phyloP scores from a whole-genome alignment of 2,888 invertebrate species.

The Ectemnius cavifrons region DNA sequence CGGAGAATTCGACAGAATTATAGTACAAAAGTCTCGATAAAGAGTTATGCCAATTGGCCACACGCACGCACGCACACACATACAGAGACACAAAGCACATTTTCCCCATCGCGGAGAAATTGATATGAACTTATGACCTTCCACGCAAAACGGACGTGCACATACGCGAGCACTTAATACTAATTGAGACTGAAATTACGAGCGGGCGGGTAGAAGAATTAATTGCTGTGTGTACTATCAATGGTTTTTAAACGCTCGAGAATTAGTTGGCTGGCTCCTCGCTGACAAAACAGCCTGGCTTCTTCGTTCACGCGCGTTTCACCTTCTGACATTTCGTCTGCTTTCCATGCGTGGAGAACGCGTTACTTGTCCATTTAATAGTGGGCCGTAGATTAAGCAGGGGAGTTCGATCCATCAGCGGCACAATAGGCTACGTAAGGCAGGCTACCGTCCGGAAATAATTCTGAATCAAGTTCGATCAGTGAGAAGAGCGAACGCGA shows the following conservation, averaged over 20 bases:
- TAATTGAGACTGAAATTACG: conserved; percentile 47
- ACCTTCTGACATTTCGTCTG: background rate
- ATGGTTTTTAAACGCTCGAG: background rate
- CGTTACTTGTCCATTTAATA: too few species aligned
- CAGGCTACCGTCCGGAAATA: conserved; percentile 26
- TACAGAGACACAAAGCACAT: background rate
- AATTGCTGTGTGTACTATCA: conserved; percentile 22
- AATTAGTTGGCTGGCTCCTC: too few species aligned
- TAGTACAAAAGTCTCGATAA: background rate
- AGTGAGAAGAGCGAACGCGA: background rate
- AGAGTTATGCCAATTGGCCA: conserved; percentile 7
- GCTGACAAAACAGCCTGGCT: background rate
- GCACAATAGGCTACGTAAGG: too few species aligned
- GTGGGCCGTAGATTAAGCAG: too few species aligned
- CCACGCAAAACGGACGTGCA: conserved; percentile 26
- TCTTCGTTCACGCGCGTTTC: background rate
- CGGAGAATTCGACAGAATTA: background rate
- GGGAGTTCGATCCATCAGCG: too few species aligned
- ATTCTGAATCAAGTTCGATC: conserved; percentile 34
- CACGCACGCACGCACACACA: too few species aligned
- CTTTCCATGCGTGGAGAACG: too few species aligned
- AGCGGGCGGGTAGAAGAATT: conserved; percentile 29
- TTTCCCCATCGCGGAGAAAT: conserved; percentile 17
- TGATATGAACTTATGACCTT: conserved; percentile 39
- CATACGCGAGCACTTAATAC: conserved; percentile 36